A percentile compares a stretch with the other conserved stretches of the same genome.
Conservation (phyloP, 1,140 invertebrate genomes). For the Bombyx mori region DNA sequence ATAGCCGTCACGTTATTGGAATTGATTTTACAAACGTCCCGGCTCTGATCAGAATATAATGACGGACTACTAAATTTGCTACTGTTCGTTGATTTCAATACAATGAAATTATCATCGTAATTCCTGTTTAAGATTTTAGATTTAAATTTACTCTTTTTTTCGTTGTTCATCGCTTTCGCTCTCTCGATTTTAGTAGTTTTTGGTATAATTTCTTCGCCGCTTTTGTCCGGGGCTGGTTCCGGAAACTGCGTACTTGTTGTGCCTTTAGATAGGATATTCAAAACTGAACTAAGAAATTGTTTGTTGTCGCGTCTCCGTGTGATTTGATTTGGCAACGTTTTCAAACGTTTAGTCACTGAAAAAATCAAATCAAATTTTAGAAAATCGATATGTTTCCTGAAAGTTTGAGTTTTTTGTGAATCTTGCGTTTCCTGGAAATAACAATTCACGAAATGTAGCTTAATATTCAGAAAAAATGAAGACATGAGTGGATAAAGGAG, state of each 20-base stretch:
- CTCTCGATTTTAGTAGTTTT: constrained; percentile 1
- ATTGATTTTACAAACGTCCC: background rate
- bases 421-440: too few relatives aligned
- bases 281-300: constrained; percentile 30
- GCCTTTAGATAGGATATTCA: constrained; percentile 36
- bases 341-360: constrained; percentile 10
- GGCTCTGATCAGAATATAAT: constrained; percentile 21
- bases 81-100: constrained; percentile 32
- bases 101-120: constrained; percentile 19
- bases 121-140: constrained; percentile 29
- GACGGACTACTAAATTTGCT: constrained; percentile 27
- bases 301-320: constrained; percentile 23
- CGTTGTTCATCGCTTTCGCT: constrained; percentile 7
- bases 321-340: constrained; percentile 12
- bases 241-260: constrained; percentile 37
- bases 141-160: constrained; percentile 21
- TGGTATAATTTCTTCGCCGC: too few relatives aligned
- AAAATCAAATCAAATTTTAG: too few relatives aligned
- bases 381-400: too few relatives aligned
- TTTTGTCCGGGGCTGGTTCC: constrained; percentile 5
- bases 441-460: too few relatives aligned
- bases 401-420: too few relatives aligned
- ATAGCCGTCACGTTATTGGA: constrained; percentile 4
- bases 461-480: too few relatives aligned
- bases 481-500: too few relatives aligned